These are phyloP conservation scores for Panagrolaimus sp. DNA, from an alignment of 1,140 invertebrate genomes.

Conservation along the genomic window DNA sequence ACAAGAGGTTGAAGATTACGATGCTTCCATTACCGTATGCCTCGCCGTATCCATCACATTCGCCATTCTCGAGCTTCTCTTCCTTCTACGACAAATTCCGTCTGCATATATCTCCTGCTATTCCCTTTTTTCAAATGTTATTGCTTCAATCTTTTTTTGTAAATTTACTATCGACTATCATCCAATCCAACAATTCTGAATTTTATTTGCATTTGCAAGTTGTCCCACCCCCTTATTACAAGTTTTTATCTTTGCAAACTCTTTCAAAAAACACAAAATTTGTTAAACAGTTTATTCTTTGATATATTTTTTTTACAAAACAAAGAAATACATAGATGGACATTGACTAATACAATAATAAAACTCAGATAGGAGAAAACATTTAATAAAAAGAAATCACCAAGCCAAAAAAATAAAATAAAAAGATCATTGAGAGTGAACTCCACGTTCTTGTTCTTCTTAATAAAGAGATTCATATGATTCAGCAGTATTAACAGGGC, in stretches of 20 bases:
- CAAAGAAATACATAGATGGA: too few species aligned
- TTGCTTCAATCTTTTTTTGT: constrained; percentile 25
- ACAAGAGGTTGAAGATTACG: constrained; percentile 23
- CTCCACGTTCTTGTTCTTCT: too few species aligned
- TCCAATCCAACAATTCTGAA: constrained; percentile 33
- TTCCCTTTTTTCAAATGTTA: constrained; percentile 26
- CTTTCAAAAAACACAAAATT: neutral
- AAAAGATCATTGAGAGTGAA: too few species aligned
- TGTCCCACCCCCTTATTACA: constrained; percentile 5
- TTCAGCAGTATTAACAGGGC: too few species aligned
- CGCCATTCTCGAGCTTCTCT: constrained; percentile 29
- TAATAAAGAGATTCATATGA: too few species aligned
- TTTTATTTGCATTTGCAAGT: constrained; percentile 19
- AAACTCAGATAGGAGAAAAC: too few species aligned
- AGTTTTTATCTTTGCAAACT: constrained; percentile 4
- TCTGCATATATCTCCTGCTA: constrained; percentile 4
- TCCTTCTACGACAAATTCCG: constrained; percentile 23
- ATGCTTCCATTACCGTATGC: constrained; percentile 26
- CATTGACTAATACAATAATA: too few species aligned
- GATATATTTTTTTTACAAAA: too few species aligned
- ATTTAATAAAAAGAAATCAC: too few species aligned
- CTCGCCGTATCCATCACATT: constrained; percentile 19
- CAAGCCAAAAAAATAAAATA: too few species aligned
- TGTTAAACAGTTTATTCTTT: neutral
- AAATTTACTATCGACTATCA: constrained; percentile 35